Base-by-base conservation (phyloP, 1,140 invertebrate species). In the Acromyrmex echinatior region DNA sequence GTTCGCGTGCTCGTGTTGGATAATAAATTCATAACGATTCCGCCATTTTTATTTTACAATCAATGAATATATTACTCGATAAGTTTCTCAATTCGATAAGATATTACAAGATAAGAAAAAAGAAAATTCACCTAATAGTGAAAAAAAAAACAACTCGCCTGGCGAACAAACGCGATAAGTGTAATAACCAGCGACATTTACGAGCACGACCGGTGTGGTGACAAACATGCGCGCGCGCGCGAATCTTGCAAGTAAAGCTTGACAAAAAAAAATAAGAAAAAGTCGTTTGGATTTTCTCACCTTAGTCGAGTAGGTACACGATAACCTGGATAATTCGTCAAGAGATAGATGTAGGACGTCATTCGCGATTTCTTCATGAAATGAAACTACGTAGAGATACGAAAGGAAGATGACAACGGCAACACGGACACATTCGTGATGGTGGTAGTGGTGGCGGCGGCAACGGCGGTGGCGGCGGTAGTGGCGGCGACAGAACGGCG, bases 221-320 rank as follows among this genome's bases (percentile, higher is more conserved):
- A 21, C 31, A 16, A 31, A 74, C 12, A 16, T 56, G n/a, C 28
- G 28, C 5, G 45, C 71, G 25, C 28, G 9, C 10, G 25, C 18
- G 28, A 16, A 35, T 66, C 53, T 35, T 21, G 71, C 51, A 10
- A 74, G 16, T 16, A 58, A 58, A 60, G 53, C 73, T 79, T 1
- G 45, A 9, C 25, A 66, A 65, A 21, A 79, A 79, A 25, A 79
- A 79, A 12, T 53, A 66, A 63, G 28, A 14, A 66, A 68, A 21
- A 62, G 14, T 25, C 0, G 49, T 39, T 80, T 56, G 49, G 16
- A 80, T 80, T 56, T 56, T 7, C 31, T 0, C 39, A 39, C 12
- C 45, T 56, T 35, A 7, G 45, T 77, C 1, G 31, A 35, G 3
- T 18, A 68, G 2, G 10, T 51, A 51, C 9, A 45, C 14, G 63